A percentile compares a stretch with the other conserved stretches of the same genome.
Evolutionary conservation across 92 coral and sea anemone genomes (phyloP).

Genomic region (Umimayanthus chanpuru): DNA sequence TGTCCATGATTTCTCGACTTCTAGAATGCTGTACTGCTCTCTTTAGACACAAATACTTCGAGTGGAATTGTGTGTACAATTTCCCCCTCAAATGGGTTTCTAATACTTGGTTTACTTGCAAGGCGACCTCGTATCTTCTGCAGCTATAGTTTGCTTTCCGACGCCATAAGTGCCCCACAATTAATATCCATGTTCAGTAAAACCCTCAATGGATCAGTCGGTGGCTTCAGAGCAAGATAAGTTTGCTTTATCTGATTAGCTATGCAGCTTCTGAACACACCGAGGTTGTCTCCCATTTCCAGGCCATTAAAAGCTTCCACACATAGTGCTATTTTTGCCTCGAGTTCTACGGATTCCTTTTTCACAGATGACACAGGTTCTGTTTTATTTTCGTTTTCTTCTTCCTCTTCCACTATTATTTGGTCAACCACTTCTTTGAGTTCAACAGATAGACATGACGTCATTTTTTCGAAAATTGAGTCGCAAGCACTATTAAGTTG

Average conservation of each 20-base stretch:
- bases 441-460: too few species aligned
- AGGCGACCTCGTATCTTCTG: slow-evolving; percentile 48
- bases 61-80: slow-evolving; percentile 59
- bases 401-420: too few species aligned
- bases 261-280: slow-evolving; percentile 38
- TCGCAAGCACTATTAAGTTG: too few species aligned
- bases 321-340: too few species aligned
- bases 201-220: slow-evolving; percentile 50
- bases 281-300: slow-evolving; percentile 36
- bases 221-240: slow-evolving; percentile 46
- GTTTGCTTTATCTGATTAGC: slow-evolving; percentile 46
- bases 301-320: too few species aligned
- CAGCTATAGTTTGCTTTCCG: slow-evolving; percentile 55
- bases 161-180: slow-evolving; percentile 49
- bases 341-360: too few species aligned
- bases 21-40: slow-evolving; percentile 45
- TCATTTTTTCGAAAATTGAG: too few species aligned
- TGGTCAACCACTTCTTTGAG: too few species aligned
- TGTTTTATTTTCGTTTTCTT: too few species aligned
- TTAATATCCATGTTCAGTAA: slow-evolving; percentile 46
- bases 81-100: slow-evolving; percentile 56
- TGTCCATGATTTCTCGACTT: slow-evolving; percentile 10
- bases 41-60: slow-evolving; percentile 54
- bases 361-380: too few species aligned
- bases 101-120: slow-evolving; percentile 50